Conservation (phyloP, 2,888 invertebrate species). For the Archips xylosteana region DNA sequence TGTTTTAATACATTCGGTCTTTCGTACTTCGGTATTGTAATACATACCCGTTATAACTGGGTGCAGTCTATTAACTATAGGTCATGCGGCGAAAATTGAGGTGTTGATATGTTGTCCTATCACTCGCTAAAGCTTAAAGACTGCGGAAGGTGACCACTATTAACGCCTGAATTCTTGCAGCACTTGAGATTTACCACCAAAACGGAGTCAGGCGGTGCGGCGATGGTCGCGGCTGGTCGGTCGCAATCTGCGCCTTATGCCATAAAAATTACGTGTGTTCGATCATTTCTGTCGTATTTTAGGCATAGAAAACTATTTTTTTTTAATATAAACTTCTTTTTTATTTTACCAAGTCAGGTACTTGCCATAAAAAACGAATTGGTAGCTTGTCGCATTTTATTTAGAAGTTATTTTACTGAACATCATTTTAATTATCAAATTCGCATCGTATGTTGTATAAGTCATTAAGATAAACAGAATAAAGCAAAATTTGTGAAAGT, state of each 20-base stretch:
- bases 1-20: no score
- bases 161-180: not conserved
- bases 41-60: no score
- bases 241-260: conserved; percentile 47
- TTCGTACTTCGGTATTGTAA: no score
- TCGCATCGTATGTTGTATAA: not conserved
- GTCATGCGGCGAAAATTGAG: not conserved
- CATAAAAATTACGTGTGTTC: conserved; percentile 49
- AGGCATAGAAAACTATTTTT: conserved; percentile 45
- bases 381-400: conserved; percentile 9
- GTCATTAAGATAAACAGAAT: not conserved
- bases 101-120: not conserved
- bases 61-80: not conserved
- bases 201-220: not conserved
- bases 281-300: conserved; percentile 42
- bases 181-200: conserved; percentile 2
- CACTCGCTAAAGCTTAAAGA: not conserved
- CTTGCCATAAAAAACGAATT: conserved; percentile 46
- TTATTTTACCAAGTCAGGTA: conserved; percentile 43
- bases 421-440: not conserved
- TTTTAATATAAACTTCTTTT: conserved; percentile 43
- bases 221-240: conserved; percentile 12
- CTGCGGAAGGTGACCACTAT: not conserved
- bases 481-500: conserved; percentile 13
- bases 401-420: conserved; percentile 14